Evolutionary conservation across 1,140 invertebrate species (phyloP).

Genomic region (Maniola jurtina): DNA sequence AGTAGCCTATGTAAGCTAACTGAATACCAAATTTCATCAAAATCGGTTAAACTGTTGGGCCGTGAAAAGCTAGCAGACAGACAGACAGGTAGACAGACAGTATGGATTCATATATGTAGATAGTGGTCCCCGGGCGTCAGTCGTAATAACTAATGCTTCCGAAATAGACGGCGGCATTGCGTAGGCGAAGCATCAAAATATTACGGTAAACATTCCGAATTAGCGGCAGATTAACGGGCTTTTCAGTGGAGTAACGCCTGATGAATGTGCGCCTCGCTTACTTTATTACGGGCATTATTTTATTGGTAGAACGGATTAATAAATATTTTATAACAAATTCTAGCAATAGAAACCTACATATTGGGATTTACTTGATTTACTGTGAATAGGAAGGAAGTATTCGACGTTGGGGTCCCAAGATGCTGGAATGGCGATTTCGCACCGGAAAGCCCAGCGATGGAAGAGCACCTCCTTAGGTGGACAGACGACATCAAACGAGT

Average conservation of each 20-base stretch:
- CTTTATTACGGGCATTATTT: slow-evolving; percentile 25
- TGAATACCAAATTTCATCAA: too few species aligned
- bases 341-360: neutral
- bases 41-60: too few species aligned
- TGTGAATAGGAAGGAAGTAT: too few species aligned
- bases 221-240: slow-evolving; percentile 39
- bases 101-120: too few species aligned
- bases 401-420: too few species aligned
- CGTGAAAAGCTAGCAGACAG: too few species aligned
- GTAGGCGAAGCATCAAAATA: slow-evolving; percentile 63
- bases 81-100: too few species aligned
- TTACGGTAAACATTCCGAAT: slow-evolving; percentile 55
- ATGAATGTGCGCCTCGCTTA: slow-evolving; percentile 32
- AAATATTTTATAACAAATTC: slow-evolving; percentile 5
- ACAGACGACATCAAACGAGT: too few species aligned
- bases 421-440: too few species aligned
- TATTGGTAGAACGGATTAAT: slow-evolving; percentile 15
- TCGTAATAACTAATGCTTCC: slow-evolving; percentile 32
- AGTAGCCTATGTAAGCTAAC: too few species aligned
- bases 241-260: slow-evolving; percentile 31
- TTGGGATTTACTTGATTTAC: neutral
- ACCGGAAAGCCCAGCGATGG: too few species aligned
- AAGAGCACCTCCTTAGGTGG: too few species aligned
- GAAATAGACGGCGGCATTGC: slow-evolving; percentile 56
- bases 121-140: neutral